A percentile compares a stretch with the other conserved stretches of the same genome.
phyloP scores from a whole-genome alignment of 2,888 invertebrate species.

The Hetaerina titia region DNA sequence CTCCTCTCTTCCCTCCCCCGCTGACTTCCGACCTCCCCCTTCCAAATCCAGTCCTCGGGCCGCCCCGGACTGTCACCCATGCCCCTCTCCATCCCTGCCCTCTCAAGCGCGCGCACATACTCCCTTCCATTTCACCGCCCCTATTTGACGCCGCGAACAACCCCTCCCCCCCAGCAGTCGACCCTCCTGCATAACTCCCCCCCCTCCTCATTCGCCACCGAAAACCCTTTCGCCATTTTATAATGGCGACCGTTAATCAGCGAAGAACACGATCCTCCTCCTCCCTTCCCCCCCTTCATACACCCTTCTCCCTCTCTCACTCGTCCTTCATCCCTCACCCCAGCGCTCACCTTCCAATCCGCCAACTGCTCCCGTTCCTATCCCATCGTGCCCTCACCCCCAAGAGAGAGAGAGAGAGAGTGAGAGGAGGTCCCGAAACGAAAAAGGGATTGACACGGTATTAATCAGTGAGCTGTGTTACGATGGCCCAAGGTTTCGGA shows the following conservation, averaged over 20 bases:
- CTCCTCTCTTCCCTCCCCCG: not conserved
- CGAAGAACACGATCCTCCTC: constrained; percentile 29
- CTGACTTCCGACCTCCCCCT: too few relatives aligned
- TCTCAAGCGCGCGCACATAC: not conserved
- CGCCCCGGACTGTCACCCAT: not conserved
- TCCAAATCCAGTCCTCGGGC: not conserved
- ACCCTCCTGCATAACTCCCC: not conserved
- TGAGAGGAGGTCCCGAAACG: not conserved
- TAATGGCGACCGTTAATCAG: constrained; percentile 59
- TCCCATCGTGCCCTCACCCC: not conserved
- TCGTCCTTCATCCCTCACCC: too few relatives aligned
- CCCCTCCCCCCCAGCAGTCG: not conserved
- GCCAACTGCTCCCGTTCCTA: too few relatives aligned
- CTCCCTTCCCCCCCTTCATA: not conserved
- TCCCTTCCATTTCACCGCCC: too few relatives aligned
- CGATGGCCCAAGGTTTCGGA: not conserved
- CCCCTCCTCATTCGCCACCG: not conserved
- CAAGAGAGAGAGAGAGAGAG: not conserved
- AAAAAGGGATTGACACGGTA: constrained; percentile 47
- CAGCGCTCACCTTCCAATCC: too few relatives aligned
- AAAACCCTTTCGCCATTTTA: constrained; percentile 18
- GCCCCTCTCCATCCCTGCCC: not conserved
- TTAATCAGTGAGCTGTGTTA: constrained; percentile 50
- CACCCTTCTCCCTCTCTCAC: not conserved
- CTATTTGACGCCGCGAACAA: not conserved